Evolutionary conservation across 1,140 invertebrate genomes (phyloP).

Genomic region (Lepidurus couesii): DNA sequence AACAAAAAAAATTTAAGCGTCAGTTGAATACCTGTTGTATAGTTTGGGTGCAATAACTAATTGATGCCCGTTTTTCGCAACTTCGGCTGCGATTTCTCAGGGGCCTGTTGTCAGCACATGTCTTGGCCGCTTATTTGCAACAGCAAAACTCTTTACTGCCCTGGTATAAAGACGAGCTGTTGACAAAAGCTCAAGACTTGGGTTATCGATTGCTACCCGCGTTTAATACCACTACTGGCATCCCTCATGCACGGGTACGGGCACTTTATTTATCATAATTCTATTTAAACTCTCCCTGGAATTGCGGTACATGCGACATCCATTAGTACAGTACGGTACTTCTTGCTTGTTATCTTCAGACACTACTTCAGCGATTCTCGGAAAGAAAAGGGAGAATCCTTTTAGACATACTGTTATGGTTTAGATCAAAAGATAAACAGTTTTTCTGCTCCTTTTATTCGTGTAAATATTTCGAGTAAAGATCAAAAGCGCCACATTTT

Average conservation of each 20-base stretch:
- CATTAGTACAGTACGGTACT: background rate
- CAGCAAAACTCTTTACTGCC: constrained; percentile 55
- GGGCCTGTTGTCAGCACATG: constrained; percentile 86
- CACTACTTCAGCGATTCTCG: background rate
- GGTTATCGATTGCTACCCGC: constrained; percentile 87
- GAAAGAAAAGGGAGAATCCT: background rate
- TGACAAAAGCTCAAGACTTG: constrained; percentile 85
- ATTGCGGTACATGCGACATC: background rate
- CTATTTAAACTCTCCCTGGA: background rate
- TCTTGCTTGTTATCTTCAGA: background rate
- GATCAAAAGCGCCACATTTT: too few relatives aligned
- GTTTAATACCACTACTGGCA: constrained; percentile 96
- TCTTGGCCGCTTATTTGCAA: constrained; percentile 76
- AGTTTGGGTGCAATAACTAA: background rate
- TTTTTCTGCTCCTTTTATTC: background rate
- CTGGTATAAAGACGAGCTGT: constrained; percentile 88
- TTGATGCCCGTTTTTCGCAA: background rate
- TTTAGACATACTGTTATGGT: background rate
- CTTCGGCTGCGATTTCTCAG: constrained; percentile 50
- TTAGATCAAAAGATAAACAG: background rate
- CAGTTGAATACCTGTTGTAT: constrained; percentile 1
- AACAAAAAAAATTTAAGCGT: too few relatives aligned
- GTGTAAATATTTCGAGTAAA: background rate
- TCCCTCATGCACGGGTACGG: constrained; percentile 83
- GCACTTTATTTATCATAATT: background rate